phyloP scores from a whole-genome alignment of 1,140 invertebrate species.

The Coenobita brevimanus region DNA sequence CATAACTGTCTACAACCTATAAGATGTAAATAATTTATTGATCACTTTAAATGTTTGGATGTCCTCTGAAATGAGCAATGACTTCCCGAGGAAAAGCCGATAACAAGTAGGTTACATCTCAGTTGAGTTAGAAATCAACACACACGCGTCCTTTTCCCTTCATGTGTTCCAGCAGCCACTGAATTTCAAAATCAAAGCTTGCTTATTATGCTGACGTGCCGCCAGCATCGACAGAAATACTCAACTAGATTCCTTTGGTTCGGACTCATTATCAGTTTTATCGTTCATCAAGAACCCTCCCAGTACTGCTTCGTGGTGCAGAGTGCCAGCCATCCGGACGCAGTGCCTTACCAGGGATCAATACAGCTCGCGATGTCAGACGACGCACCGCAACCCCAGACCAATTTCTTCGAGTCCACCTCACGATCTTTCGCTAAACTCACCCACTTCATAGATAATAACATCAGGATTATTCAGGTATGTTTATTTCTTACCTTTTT shows the following conservation, averaged over 20 bases:
- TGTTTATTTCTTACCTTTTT: slow-evolving; percentile 15
- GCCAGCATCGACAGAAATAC: too few relatives aligned
- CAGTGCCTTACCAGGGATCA: slow-evolving; percentile 31
- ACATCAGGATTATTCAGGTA: slow-evolving; percentile 58
- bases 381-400: slow-evolving; percentile 55
- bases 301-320: too few relatives aligned
- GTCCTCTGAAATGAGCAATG: too few relatives aligned
- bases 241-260: too few relatives aligned
- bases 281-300: too few relatives aligned
- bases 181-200: too few relatives aligned
- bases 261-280: too few relatives aligned
- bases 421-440: slow-evolving; percentile 40
- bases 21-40: too few relatives aligned
- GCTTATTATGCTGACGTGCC: too few relatives aligned
- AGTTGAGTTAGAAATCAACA: slow-evolving; percentile 8
- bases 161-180: too few relatives aligned
- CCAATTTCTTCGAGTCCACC: slow-evolving; percentile 39
- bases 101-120: slow-evolving; percentile 23
- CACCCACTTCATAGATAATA: slow-evolving; percentile 38
- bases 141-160: neutral
- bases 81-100: neutral
- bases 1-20: too few relatives aligned
- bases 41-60: too few relatives aligned
- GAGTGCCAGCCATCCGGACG: slow-evolving; percentile 20
- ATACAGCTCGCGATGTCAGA: slow-evolving; percentile 49